Percentiles rank a stretch among this genome's conserved stretches.
Conservation (phyloP, 2,888 invertebrate species). For the Neoaliturus tenellus region DNA sequence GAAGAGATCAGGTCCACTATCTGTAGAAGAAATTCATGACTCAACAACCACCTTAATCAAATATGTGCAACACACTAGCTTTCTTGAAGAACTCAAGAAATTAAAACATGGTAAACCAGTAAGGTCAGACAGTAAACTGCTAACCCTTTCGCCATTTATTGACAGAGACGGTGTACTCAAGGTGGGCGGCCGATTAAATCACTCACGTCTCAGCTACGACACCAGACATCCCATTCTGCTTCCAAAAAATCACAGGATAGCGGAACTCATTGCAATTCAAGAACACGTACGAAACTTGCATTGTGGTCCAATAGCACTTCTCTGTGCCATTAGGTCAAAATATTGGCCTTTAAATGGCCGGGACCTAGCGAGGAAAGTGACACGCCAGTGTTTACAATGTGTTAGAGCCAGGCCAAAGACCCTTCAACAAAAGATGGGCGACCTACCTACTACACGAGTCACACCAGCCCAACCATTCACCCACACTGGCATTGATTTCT, state of each 20-base stretch:
- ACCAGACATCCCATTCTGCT: slow-evolving; percentile 33
- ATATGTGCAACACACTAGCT: not conserved
- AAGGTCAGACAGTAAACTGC: not conserved
- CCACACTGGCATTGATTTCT: slow-evolving; percentile 64
- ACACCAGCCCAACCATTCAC: slow-evolving; percentile 65
- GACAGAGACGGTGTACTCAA: slow-evolving; percentile 11
- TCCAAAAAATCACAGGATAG: slow-evolving; percentile 15
- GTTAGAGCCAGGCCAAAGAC: slow-evolving; percentile 60
- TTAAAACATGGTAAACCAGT: not conserved
- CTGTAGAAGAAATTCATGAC: not conserved
- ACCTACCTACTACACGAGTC: slow-evolving; percentile 66
- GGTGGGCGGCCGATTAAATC: slow-evolving; percentile 39
- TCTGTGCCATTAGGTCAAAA: slow-evolving; percentile 13
- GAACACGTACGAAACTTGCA: slow-evolving; percentile 18
- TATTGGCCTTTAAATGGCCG: slow-evolving; percentile 55
- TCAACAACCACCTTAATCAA: not conserved
- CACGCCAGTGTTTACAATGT: slow-evolving; percentile 61
- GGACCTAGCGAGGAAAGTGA: slow-evolving; percentile 43
- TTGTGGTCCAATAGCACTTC: slow-evolving; percentile 35
- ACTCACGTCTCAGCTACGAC: not conserved
- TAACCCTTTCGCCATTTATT: slow-evolving; percentile 41
- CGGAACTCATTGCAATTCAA: not conserved
- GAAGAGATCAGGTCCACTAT: not conserved
- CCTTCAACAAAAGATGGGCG: slow-evolving; percentile 64
- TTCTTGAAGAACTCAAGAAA: not conserved